Evolutionary conservation across 2,797 vertebrate genomes (phyloP).

Genomic region (Myripristis jacobus): DNA sequence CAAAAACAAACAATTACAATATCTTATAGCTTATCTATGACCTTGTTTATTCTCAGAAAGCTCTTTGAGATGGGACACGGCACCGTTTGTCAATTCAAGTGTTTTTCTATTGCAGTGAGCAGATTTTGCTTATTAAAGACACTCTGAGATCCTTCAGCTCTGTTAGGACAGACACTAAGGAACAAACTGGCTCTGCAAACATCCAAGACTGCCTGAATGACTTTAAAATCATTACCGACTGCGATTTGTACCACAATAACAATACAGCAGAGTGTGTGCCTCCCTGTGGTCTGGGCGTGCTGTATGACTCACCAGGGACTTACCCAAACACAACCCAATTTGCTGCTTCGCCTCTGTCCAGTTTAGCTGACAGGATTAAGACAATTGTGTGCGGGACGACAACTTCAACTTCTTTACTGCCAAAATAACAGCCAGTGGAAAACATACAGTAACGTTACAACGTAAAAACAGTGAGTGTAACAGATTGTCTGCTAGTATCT

Average conservation of each 20-base stretch:
- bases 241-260: conserved; percentile 35
- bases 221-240: not conserved
- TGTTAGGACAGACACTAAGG: not conserved
- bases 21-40: no score
- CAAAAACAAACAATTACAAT: not conserved
- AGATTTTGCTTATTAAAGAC: not conserved
- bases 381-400: not conserved
- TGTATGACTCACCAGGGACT: conserved; percentile 65
- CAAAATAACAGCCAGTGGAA: no score
- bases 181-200: not conserved
- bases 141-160: not conserved
- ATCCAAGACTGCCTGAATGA: not conserved
- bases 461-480: no score
- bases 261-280: not conserved
- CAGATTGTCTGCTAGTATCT: no score
- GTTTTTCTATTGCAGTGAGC: no score
- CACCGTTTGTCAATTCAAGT: no score
- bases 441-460: no score
- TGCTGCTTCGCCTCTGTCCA: not conserved
- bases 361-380: not conserved
- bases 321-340: conserved; percentile 18
- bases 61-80: no score
- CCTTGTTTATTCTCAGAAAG: no score
- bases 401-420: no score
- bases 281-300: conserved; percentile 24